These are phyloP conservation scores for Poecilia wingei DNA, from an alignment of 2,797 vertebrate species.

Conservation along the genomic window DNA sequence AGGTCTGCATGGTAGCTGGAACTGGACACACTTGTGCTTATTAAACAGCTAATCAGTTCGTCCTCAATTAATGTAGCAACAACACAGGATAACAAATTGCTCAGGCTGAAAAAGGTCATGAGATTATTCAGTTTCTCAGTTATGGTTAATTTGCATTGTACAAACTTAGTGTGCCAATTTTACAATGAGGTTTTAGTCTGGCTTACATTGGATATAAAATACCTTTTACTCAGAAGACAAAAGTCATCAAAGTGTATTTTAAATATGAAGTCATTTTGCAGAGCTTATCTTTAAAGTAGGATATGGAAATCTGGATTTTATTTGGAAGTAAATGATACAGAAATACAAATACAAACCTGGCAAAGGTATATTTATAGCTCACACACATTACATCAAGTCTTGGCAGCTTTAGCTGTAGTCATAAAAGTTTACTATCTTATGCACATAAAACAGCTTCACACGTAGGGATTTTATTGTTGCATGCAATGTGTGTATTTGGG, in stretches of 20 bases:
- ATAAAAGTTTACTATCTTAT: conserved; percentile 15
- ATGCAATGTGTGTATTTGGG: conserved; percentile 11
- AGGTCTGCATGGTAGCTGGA: neutral
- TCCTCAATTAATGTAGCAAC: conserved; percentile 1
- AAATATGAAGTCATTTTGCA: neutral
- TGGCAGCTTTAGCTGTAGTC: conserved; percentile 5
- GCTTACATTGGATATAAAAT: neutral
- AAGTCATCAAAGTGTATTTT: neutral
- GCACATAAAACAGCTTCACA: conserved; percentile 26
- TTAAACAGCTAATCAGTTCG: conserved; percentile 17
- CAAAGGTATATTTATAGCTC: conserved; percentile 8
- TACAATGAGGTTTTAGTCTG: neutral
- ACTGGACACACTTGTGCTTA: neutral
- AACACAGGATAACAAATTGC: conserved; percentile 18
- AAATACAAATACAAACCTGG: conserved; percentile 1
- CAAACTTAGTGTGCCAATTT: neutral
- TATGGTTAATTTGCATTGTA: neutral
- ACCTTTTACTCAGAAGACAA: neutral
- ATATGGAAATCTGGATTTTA: neutral
- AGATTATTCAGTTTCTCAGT: neutral
- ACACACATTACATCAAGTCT: conserved; percentile 9
- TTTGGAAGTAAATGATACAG: conserved; percentile 2
- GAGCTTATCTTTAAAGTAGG: neutral
- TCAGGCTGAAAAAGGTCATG: neutral
- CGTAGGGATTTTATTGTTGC: conserved; percentile 8